phyloP scores from a whole-genome alignment of 2,797 vertebrate species.

The Onychomys torridus region DNA sequence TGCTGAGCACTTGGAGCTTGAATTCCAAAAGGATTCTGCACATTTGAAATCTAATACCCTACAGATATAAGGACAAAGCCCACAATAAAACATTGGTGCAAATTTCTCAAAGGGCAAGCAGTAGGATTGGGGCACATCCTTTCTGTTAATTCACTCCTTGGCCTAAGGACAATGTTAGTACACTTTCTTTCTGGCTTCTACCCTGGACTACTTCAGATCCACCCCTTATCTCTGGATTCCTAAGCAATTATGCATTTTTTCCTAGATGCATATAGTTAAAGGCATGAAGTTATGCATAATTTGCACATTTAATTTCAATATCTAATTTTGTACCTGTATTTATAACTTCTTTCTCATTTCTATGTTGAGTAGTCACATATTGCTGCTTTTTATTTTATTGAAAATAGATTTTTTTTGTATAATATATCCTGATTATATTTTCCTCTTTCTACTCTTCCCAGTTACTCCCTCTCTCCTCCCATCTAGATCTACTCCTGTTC shows the following conservation, averaged over 20 bases:
- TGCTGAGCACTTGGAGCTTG: background rate
- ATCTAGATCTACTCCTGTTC: background rate
- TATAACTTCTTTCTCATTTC: constrained; percentile 43
- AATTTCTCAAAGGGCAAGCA: background rate
- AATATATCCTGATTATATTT: background rate
- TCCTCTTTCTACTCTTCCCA: background rate
- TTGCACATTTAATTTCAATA: constrained; percentile 10
- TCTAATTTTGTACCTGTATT: background rate
- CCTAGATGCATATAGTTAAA: background rate
- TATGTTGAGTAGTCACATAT: constrained; percentile 7
- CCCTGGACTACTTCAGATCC: background rate
- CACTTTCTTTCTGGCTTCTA: background rate
- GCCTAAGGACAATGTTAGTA: background rate
- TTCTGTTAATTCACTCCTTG: background rate
- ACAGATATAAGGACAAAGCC: background rate
- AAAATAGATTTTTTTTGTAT: background rate
- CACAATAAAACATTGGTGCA: background rate
- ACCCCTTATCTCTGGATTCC: background rate
- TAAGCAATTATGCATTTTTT: constrained; percentile 3
- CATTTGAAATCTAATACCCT: background rate
- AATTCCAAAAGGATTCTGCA: background rate
- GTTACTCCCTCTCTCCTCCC: background rate
- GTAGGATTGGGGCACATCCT: fast-evolving
- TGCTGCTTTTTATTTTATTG: background rate
- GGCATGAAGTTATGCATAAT: constrained; percentile 11